Percentiles rank a stretch among this genome's conserved stretches.
Conservation (phyloP, 2,888 invertebrate species). For the Hetaerina titia region DNA sequence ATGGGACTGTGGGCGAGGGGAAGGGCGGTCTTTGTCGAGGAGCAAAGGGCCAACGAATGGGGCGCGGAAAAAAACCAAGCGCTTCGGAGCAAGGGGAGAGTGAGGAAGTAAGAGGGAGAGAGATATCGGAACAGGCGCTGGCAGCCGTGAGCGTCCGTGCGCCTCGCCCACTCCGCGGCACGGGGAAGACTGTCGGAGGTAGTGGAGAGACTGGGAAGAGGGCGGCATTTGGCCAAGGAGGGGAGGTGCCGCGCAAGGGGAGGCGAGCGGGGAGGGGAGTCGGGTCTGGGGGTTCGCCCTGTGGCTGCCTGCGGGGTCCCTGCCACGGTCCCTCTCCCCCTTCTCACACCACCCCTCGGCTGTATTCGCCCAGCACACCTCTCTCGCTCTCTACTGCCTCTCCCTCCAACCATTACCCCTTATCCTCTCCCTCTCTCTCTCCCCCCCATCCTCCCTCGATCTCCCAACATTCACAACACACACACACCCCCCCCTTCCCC, state of each 20-base stretch:
- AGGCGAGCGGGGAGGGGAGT: neutral
- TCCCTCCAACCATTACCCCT: conserved; percentile 2
- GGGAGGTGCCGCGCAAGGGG: neutral
- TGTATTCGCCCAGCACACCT: neutral
- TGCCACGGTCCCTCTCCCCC: neutral
- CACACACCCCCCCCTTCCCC: neutral
- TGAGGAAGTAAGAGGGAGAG: neutral
- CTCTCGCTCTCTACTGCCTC: neutral
- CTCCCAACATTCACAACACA: neutral
- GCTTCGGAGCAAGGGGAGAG: neutral
- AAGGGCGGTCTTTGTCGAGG: neutral
- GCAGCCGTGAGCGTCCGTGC: neutral
- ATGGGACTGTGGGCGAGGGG: neutral
- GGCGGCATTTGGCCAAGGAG: conserved; percentile 27
- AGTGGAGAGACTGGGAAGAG: neutral
- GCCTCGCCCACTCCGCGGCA: conserved; percentile 10
- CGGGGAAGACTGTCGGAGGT: conserved; percentile 25
- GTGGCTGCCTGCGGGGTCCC: conserved; percentile 10
- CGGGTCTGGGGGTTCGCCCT: conserved; percentile 18
- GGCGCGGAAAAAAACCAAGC: neutral
- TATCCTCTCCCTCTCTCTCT: neutral
- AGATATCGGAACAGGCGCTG: too few species aligned
- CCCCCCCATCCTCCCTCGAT: neutral
- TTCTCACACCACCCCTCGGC: too few species aligned
- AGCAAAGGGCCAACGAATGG: neutral